Evolutionary conservation across 2,113 vertebrate species (phyloP).

Genomic region (Carlito syrichta): DNA sequence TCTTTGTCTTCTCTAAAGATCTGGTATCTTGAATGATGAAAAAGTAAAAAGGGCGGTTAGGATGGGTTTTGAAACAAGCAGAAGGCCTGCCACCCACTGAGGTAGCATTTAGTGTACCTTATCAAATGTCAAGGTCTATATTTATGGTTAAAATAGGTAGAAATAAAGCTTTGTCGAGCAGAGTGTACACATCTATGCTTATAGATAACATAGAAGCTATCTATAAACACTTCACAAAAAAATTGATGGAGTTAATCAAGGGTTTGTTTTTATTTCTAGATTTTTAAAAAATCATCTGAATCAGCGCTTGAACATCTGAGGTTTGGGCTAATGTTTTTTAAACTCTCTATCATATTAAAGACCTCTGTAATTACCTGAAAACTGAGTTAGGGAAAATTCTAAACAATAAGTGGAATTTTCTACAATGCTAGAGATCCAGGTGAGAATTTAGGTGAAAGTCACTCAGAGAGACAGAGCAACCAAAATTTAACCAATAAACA

Average conservation of each 20-base stretch:
- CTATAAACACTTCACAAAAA: no score
- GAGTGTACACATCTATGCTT: neutral
- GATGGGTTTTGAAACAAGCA: neutral
- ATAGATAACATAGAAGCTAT: neutral
- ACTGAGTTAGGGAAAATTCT: neutral
- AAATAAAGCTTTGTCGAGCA: neutral
- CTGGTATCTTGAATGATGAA: neutral
- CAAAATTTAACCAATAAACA: neutral
- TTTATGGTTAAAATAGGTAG: neutral
- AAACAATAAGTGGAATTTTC: neutral
- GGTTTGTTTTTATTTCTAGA: neutral
- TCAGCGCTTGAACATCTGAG: neutral
- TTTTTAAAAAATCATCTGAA: neutral
- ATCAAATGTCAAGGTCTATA: neutral
- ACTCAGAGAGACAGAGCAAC: neutral
- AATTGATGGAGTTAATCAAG: neutral
- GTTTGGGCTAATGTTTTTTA: neutral
- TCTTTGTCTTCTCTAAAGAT: neutral
- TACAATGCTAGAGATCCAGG: no score
- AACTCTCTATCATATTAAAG: neutral
- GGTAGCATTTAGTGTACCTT: neutral
- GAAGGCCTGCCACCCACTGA: neutral
- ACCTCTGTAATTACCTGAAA: neutral
- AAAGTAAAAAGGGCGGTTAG: neutral
- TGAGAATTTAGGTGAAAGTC: neutral